phyloP scores from a whole-genome alignment of 2,888 invertebrate genomes.

The Eurytoma californica region DNA sequence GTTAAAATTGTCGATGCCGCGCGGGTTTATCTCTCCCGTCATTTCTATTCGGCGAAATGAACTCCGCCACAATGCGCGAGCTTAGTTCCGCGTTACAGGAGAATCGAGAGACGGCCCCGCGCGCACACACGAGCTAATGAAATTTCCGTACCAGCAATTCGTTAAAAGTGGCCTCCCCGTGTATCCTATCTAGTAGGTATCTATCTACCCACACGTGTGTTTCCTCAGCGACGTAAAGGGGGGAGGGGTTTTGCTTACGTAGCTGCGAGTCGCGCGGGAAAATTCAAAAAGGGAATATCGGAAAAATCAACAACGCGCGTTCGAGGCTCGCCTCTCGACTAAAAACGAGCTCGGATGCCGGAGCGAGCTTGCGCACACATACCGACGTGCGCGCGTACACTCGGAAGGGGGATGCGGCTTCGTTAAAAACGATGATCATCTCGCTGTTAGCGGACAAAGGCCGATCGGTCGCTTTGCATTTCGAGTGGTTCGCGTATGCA shows the following conservation, averaged over 20 bases:
- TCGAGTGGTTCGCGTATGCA: constrained; percentile 1
- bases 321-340: neutral
- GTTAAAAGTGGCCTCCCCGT: constrained; percentile 16
- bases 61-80: constrained; percentile 5
- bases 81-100: neutral
- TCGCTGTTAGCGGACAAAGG: constrained; percentile 2
- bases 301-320: constrained; percentile 19
- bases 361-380: neutral
- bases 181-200: neutral
- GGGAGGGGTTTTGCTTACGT: too few species aligned
- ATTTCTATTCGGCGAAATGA: too few species aligned
- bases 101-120: neutral
- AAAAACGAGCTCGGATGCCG: neutral
- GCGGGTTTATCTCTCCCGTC: too few species aligned
- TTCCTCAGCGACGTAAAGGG: too few species aligned
- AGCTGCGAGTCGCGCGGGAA: neutral
- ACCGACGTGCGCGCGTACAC: too few species aligned
- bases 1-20: too few species aligned
- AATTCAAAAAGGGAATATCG: constrained; percentile 22
- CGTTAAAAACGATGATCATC: constrained; percentile 3
- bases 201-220: too few species aligned
- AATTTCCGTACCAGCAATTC: constrained; percentile 31
- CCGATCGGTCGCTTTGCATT: constrained; percentile 2
- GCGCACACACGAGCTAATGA: neutral
- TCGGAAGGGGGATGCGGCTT: neutral